A percentile compares a stretch with the other conserved stretches of the same genome.
Conservation (phyloP, 2,888 invertebrate genomes). For the Drosophila paucipuncta region DNA sequence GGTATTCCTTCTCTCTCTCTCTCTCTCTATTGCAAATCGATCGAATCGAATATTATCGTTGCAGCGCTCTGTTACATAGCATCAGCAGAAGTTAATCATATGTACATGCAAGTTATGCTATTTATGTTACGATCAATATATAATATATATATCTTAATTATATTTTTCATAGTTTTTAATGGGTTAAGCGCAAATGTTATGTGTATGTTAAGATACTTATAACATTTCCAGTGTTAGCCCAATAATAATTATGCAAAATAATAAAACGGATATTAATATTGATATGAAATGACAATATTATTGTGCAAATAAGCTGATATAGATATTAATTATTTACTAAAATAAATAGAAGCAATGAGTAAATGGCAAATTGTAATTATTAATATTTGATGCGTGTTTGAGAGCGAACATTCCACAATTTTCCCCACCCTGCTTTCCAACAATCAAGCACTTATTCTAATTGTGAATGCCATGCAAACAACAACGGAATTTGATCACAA, state of each 20-base stretch:
- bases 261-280: background rate
- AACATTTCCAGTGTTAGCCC: background rate
- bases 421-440: background rate
- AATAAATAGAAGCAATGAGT: background rate
- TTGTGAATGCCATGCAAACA: conserved; percentile 53
- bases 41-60: background rate
- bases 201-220: background rate
- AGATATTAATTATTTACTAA: background rate
- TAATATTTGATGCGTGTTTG: conserved; percentile 1
- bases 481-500: conserved; percentile 40
- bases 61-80: background rate
- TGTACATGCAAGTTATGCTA: too few species aligned
- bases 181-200: background rate
- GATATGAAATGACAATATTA: background rate
- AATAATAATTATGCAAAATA: background rate
- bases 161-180: background rate
- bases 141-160: background rate
- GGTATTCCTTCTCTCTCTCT: background rate
- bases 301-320: background rate
- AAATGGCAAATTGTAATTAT: conserved; percentile 3
- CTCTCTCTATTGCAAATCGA: background rate
- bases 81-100: background rate
- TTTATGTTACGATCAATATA: background rate
- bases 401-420: background rate
- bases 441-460: conserved; percentile 40